Conservation (phyloP, 2,113 vertebrate species). For the Dermatemys mawii region DNA sequence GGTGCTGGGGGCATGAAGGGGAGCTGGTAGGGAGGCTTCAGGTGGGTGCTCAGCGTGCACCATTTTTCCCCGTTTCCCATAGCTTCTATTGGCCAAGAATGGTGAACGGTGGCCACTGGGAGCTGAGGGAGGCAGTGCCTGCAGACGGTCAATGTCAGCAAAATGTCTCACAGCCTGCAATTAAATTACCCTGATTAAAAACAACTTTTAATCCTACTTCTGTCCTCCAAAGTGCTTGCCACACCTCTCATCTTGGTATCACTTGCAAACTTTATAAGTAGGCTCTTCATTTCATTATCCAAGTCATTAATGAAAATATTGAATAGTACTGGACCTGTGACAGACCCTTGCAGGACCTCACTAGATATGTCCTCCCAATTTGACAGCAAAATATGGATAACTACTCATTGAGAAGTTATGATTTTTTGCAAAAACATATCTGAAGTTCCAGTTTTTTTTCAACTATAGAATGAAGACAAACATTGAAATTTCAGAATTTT, state of each 20-base stretch:
- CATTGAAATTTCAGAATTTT: neutral
- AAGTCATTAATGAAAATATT: neutral
- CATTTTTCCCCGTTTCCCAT: no score
- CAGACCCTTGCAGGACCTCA: neutral
- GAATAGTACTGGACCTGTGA: neutral
- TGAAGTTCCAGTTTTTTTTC: neutral
- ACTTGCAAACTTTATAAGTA: neutral
- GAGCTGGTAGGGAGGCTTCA: no score
- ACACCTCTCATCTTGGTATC: neutral
- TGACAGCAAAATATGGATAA: neutral
- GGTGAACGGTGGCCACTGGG: no score
- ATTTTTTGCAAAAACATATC: neutral
- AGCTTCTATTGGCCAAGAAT: no score
- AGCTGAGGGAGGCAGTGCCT: no score
- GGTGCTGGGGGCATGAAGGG: no score
- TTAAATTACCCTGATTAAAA: no score
- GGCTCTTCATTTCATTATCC: neutral
- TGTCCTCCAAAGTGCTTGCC: neutral
- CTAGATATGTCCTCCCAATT: neutral
- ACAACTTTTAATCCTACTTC: neutral
- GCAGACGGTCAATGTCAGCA: no score
- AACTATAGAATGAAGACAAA: neutral
- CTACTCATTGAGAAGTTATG: neutral
- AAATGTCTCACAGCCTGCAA: no score
- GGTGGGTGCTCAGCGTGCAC: no score